Percentiles rank a stretch among this genome's conserved stretches.
phyloP scores from a whole-genome alignment of 2,113 vertebrate species.

The Sapayoa aenigma region DNA sequence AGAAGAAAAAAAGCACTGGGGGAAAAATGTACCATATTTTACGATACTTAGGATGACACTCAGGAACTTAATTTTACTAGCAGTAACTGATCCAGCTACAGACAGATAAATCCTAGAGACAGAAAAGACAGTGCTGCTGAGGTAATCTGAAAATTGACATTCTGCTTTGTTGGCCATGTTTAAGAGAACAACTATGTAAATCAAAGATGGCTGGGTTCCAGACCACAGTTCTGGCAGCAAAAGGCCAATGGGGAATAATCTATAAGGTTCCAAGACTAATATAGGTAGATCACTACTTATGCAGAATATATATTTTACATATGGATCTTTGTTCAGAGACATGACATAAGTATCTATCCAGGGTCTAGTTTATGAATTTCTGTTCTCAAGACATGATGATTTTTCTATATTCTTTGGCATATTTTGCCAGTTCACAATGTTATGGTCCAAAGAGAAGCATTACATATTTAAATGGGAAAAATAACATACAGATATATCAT shows the following conservation, averaged over 20 bases:
- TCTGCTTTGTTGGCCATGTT: neutral
- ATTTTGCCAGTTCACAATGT: neutral
- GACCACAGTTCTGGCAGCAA: neutral
- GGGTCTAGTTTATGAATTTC: neutral
- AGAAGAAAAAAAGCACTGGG: neutral
- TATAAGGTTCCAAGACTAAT: neutral
- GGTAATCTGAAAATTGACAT: neutral
- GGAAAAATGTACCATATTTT: neutral
- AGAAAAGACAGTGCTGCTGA: neutral
- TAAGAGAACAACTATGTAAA: neutral
- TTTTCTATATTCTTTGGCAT: neutral
- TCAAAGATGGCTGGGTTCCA: neutral
- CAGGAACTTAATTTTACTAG: neutral
- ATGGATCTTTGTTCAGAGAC: neutral
- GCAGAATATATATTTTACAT: neutral
- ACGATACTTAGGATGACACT: neutral
- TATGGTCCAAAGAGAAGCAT: neutral
- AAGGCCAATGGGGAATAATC: neutral
- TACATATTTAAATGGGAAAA: neutral
- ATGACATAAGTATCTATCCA: neutral
- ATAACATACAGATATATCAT: neutral
- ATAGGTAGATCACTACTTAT: neutral
- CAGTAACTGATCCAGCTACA: neutral
- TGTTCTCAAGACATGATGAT: neutral
- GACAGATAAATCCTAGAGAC: neutral